Evolutionary conservation across 2,113 vertebrate species (phyloP).

Genomic region (Dryoscopus gambensis): DNA sequence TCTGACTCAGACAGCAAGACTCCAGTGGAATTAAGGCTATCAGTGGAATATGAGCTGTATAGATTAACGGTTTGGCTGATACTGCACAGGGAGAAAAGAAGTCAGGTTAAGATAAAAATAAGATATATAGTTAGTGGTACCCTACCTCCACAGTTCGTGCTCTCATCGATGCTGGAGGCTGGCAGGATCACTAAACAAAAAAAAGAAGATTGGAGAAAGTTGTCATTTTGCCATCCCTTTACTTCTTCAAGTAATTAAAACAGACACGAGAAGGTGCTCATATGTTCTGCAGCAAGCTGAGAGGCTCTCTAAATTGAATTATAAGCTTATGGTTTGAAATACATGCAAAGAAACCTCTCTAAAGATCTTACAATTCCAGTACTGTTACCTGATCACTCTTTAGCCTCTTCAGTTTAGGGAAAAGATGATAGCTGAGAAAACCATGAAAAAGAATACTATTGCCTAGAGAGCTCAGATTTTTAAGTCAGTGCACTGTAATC

Average conservation of each 20-base stretch:
- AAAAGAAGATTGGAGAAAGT: conserved; percentile 10
- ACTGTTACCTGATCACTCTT: background rate
- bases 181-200: conserved; percentile 88
- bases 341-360: background rate
- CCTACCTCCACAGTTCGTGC: conserved; percentile 89
- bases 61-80: conserved; percentile 64
- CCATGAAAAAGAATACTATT: background rate
- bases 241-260: conserved; percentile 32
- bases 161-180: conserved; percentile 91
- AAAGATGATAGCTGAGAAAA: background rate
- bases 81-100: conserved; percentile 44
- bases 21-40: conserved; percentile 63
- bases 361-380: background rate
- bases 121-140: conserved; percentile 43
- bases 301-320: background rate
- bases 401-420: background rate
- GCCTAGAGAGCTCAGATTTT: background rate
- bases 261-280: background rate
- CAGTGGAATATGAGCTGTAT: conserved; percentile 36
- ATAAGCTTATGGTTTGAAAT: background rate
- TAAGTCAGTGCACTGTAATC: background rate
- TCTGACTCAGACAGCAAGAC: conserved; percentile 56
- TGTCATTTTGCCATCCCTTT: conserved; percentile 27
- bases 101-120: conserved; percentile 58
- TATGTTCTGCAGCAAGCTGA: background rate